Percentiles rank a stretch among this genome's conserved stretches.
phyloP scores from a whole-genome alignment of 2,797 vertebrate genomes.

The Anabacerthia variegaticeps region DNA sequence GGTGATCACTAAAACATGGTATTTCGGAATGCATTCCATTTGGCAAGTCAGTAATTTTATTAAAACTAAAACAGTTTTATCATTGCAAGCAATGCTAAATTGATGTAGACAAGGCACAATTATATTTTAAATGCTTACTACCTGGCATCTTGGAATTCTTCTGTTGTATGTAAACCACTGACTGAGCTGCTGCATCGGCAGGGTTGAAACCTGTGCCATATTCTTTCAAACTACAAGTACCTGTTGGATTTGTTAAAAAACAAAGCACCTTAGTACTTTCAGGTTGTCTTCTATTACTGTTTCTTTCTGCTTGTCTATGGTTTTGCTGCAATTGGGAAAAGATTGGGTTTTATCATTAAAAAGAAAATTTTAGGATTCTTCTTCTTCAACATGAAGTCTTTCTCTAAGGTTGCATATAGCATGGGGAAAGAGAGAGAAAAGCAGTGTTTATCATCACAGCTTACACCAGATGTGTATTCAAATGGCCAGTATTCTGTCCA shows the following conservation, averaged over 20 bases:
- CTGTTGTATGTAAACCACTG: not conserved
- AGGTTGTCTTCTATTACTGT: not conserved
- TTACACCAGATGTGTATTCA: not conserved
- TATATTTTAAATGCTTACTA: not conserved
- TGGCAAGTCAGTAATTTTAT: not conserved
- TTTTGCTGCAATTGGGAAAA: not conserved
- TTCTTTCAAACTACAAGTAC: not conserved
- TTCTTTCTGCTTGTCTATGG: not conserved
- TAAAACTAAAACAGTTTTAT: not conserved
- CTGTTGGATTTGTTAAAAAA: not conserved
- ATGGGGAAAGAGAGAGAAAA: not conserved
- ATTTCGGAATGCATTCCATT: not conserved
- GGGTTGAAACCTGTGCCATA: not conserved
- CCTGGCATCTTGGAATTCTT: not conserved
- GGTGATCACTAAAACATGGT: not conserved
- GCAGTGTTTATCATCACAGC: too few species aligned
- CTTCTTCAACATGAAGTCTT: not conserved
- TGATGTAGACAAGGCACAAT: not conserved
- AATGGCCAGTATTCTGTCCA: not conserved
- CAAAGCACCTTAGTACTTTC: not conserved
- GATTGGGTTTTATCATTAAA: not conserved
- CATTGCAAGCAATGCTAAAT: not conserved
- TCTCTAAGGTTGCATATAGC: not conserved
- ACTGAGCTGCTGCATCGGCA: not conserved
- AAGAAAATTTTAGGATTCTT: not conserved